phyloP scores from a whole-genome alignment of 2,113 vertebrate genomes.

The Percopsis transmontana region DNA sequence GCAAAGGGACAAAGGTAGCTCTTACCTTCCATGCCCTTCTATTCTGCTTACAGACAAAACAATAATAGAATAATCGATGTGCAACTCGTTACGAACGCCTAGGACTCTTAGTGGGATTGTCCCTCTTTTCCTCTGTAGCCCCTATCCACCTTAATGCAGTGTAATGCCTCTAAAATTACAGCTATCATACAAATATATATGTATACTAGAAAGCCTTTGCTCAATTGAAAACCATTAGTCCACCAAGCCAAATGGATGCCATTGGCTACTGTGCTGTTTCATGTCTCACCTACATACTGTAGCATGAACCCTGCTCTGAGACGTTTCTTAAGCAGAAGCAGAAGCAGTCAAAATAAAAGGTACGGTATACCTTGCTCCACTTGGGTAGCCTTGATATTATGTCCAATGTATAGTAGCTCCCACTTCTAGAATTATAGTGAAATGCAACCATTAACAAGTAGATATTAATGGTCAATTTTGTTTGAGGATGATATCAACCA shows the following conservation, averaged over 20 bases:
- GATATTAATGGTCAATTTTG: conserved; percentile 15
- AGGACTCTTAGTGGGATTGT: conserved; percentile 32
- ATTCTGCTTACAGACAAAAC: conserved; percentile 39
- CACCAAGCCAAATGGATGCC: conserved; percentile 7
- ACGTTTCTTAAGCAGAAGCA: too few relatives aligned
- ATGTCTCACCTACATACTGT: too few relatives aligned
- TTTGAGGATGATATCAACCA: not conserved
- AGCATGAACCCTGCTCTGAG: too few relatives aligned
- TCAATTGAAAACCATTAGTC: conserved; percentile 17
- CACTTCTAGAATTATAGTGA: not conserved
- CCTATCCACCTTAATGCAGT: not conserved
- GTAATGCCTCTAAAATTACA: not conserved
- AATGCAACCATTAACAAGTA: too few relatives aligned
- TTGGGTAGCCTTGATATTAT: too few relatives aligned
- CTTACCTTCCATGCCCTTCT: conserved; percentile 25
- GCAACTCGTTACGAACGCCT: conserved; percentile 53
- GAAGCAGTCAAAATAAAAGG: too few relatives aligned
- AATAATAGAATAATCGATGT: conserved; percentile 61
- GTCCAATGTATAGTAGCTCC: too few relatives aligned
- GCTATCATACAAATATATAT: conserved; percentile 31
- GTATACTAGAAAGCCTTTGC: conserved; percentile 7
- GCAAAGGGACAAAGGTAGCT: conserved; percentile 46
- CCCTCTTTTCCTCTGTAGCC: conserved; percentile 16
- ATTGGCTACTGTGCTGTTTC: not conserved
- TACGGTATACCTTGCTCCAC: too few relatives aligned